Base-by-base conservation (phyloP, 1,140 invertebrate species). In the Atta texana region DNA sequence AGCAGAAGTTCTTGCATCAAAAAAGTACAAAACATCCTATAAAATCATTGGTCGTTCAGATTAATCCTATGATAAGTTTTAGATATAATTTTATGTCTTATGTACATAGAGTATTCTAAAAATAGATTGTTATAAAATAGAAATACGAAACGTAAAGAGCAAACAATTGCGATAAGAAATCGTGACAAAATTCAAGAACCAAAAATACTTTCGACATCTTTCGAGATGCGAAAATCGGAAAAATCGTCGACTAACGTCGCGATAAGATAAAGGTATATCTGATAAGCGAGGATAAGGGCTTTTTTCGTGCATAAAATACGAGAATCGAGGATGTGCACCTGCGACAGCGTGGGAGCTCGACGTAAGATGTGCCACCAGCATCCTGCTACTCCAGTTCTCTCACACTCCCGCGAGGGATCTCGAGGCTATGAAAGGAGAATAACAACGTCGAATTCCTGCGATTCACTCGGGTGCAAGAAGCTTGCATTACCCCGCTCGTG, bases 381-480 rank as follows among this genome's bases (percentile, higher is more conserved):
- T 53, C 68, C 34, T 34, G 66, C 53, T 53, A 71, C 18, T 28
- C 21, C 44, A 34, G 12, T 55, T 80, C n/a, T 57, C 31, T 28
- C 64, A 18, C 84, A 55, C 61, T 49, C 49, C 14, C 68, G n/a
- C 49, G 49, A 72, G 39, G 39, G 31, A 76, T 63, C 51, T 63
- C 66, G 68, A 5, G 7, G 55, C 85, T 51, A 78, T 61, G 88
- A 71, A 77, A 87, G 88, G 81, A 87, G 88, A 78, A 80, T 85
- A 90, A 90, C 89, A 89, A 64, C 76, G 87, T 90, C 66, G 69
- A 90, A 91, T 90, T 91, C 87, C 89, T 82, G 66, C 77, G 57
- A 87, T 78, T 87, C 86, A 63, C 51, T 78, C 82, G 82, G 88
- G 89, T 77, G 63, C 59, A 66, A 87, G 75, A 69, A 80, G 39